Conservation (phyloP, 2,888 invertebrate species). For the Drosophila dives region DNA sequence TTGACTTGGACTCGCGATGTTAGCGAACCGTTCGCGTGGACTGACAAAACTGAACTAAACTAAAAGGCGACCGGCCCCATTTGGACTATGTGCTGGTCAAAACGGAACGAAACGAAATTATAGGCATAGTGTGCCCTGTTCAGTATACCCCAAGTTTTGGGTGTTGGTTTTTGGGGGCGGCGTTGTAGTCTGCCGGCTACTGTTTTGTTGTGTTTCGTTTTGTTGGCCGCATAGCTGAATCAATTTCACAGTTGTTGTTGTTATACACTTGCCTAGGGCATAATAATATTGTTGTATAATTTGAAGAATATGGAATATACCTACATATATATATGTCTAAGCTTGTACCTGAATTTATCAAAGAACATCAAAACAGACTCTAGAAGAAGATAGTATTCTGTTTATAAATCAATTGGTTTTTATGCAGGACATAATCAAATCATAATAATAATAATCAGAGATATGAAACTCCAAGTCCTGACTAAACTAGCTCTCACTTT, state of each 20-base stretch:
- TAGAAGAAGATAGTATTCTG: neutral
- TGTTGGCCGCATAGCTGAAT: conserved; percentile 61
- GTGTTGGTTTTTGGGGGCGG: conserved; percentile 16
- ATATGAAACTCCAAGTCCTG: neutral
- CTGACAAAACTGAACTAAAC: conserved; percentile 70
- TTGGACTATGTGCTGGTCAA: conserved; percentile 55
- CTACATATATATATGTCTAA: neutral
- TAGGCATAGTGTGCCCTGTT: conserved; percentile 50
- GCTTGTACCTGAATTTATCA: neutral
- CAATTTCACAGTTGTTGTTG: conserved; percentile 61
- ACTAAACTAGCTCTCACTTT: neutral
- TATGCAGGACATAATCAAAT: neutral
- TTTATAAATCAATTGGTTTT: neutral
- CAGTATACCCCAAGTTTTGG: conserved; percentile 13
- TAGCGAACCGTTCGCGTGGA: conserved; percentile 66
- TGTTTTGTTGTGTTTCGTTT: conserved; percentile 15
- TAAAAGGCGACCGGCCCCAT: conserved; percentile 45
- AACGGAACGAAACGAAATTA: conserved; percentile 54
- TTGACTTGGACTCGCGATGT: conserved; percentile 8
- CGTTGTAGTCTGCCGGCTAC: conserved; percentile 12
- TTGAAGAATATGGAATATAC: neutral
- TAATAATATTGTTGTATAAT: neutral
- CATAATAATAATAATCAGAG: neutral
- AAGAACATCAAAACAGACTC: neutral
- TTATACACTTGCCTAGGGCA: neutral